phyloP scores from a whole-genome alignment of 1,140 invertebrate species.

The Harpegnathos saltator region DNA sequence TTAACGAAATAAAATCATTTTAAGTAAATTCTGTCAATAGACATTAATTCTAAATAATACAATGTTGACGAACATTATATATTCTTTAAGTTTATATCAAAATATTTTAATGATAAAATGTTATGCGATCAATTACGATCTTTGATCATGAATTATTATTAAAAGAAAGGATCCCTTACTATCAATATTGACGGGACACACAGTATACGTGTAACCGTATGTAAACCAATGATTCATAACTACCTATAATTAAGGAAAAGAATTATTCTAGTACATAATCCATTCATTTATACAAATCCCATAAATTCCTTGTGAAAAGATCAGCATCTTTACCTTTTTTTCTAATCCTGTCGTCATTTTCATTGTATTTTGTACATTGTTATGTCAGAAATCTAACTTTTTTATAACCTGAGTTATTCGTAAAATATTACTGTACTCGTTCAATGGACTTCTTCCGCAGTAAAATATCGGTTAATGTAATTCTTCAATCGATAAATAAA shows the following conservation, averaged over 20 bases:
- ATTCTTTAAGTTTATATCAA: no score
- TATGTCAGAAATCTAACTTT: slow-evolving; percentile 32
- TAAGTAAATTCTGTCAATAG: no score
- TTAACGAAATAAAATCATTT: no score
- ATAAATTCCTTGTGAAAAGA: not conserved
- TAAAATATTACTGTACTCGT: slow-evolving; percentile 33
- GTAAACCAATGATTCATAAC: not conserved
- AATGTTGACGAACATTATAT: no score
- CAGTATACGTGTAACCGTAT: not conserved
- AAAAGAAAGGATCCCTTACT: no score
- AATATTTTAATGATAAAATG: no score
- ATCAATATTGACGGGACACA: not conserved
- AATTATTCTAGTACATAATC: not conserved
- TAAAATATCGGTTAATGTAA: not conserved
- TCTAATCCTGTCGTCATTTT: slow-evolving; percentile 14
- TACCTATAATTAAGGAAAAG: not conserved
- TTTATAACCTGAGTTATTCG: slow-evolving; percentile 49
- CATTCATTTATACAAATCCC: slow-evolving; percentile 26
- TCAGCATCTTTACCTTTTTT: not conserved
- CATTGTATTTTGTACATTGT: slow-evolving; percentile 48
- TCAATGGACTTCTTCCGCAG: not conserved
- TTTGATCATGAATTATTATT: no score
- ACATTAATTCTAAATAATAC: no score
- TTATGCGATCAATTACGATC: no score
- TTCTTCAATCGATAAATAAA: slow-evolving; percentile 1